Conservation (phyloP, 1,140 invertebrate genomes). For the Sarcophaga bullata region DNA sequence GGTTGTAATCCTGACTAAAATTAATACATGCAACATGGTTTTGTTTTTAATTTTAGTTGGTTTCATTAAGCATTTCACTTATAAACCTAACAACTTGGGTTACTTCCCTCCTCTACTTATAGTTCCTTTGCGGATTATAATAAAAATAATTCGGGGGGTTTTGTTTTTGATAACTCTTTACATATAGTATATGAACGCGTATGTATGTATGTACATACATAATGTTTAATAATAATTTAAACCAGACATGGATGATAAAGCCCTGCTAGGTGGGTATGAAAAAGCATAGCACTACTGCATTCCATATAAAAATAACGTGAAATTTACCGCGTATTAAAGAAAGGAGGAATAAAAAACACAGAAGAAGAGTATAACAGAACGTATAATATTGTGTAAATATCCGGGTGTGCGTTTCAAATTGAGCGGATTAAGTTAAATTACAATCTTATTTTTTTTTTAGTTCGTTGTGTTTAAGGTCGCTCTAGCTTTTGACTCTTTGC, state of each 20-base stretch:
- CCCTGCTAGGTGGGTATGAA: not conserved
- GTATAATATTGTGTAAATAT: not conserved
- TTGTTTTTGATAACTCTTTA: conserved; percentile 7
- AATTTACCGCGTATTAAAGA: too few species aligned
- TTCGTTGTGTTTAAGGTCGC: not conserved
- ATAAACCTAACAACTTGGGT: too few species aligned
- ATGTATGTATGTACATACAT: not conserved
- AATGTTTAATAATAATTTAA: conserved; percentile 1
- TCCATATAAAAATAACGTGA: not conserved
- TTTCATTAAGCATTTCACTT: too few species aligned
- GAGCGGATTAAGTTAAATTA: conserved; percentile 66
- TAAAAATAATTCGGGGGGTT: too few species aligned
- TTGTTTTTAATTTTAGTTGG: too few species aligned
- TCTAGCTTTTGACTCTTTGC: not conserved
- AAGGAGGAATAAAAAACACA: too few species aligned
- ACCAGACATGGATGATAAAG: not conserved
- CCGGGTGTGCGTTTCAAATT: conserved; percentile 63
- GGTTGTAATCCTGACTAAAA: too few species aligned
- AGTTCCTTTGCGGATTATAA: too few species aligned
- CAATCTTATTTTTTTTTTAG: conserved; percentile 50
- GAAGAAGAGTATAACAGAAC: not conserved
- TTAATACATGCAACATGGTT: too few species aligned
- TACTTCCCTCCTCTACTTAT: too few species aligned
- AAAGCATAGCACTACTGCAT: conserved; percentile 6
- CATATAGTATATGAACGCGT: not conserved